A percentile compares a stretch with the other conserved stretches of the same genome.
Evolutionary conservation across 2,888 invertebrate species (phyloP).

Genomic region (Hybos culiciformis): DNA sequence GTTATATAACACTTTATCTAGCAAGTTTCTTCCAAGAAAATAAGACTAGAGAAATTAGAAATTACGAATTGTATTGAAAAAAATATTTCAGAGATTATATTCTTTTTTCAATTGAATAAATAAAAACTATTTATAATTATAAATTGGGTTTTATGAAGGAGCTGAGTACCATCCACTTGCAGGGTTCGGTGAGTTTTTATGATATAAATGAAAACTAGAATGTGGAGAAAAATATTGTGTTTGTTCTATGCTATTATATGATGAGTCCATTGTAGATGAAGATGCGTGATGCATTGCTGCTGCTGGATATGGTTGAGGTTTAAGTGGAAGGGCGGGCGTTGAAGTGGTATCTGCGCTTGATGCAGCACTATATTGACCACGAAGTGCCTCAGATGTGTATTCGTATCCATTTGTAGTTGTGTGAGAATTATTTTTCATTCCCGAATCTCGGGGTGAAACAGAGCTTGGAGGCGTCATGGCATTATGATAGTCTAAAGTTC

Average conservation of each 20-base stretch:
- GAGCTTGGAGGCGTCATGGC: conserved; percentile 97
- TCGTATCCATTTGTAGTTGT: conserved; percentile 38
- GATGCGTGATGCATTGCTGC: conserved; percentile 45
- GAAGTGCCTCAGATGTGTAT: conserved; percentile 51
- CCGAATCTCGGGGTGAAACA: conserved; percentile 81
- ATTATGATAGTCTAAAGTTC: conserved; percentile 70
- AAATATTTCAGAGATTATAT: no score
- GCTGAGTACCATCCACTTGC: conserved; percentile 68
- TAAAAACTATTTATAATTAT: no score
- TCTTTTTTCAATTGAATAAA: no score
- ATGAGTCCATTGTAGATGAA: conserved; percentile 33
- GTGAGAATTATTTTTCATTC: conserved; percentile 31
- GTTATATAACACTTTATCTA: no score
- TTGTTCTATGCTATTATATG: conserved; percentile 52
- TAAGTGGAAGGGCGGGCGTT: conserved; percentile 60
- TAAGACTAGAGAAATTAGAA: no score
- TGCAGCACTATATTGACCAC: conserved; percentile 30
- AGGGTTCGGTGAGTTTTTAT: conserved; percentile 52
- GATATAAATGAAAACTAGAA: conserved; percentile 80
- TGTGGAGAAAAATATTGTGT: conserved; percentile 71
- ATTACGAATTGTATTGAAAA: no score
- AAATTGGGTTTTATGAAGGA: conserved; percentile 59
- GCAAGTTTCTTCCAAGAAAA: no score
- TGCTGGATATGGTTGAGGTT: conserved; percentile 79
- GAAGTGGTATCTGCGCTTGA: conserved; percentile 42